Evolutionary conservation across 92 coral and sea anemone genomes (phyloP).

Genomic region (Siderastrea siderea): DNA sequence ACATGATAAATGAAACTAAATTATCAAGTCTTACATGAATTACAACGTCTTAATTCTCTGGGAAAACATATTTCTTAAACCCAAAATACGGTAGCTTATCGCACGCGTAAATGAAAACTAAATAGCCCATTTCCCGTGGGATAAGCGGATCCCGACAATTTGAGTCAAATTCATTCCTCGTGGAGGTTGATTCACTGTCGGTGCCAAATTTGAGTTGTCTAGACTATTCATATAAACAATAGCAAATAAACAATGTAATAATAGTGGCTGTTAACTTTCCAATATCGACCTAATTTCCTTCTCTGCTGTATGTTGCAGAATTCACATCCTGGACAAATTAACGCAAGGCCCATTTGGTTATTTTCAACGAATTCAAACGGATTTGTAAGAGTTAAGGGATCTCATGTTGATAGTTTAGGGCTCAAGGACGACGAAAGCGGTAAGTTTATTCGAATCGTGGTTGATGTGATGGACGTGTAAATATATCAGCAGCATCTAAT

Average conservation of each 20-base stretch:
- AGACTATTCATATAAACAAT: slow-evolving; percentile 34
- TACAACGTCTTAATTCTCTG: neutral
- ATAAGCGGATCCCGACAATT: neutral
- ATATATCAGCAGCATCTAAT: slow-evolving; percentile 1
- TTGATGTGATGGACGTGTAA: neutral
- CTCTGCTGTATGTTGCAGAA: slow-evolving; percentile 12
- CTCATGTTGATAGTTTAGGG: neutral
- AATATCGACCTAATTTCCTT: slow-evolving; percentile 16
- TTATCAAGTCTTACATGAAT: neutral
- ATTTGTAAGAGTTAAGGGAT: slow-evolving; percentile 1
- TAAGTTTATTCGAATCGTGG: neutral
- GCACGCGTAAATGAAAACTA: neutral
- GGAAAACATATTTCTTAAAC: neutral
- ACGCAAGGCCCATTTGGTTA: neutral
- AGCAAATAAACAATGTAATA: slow-evolving; percentile 35
- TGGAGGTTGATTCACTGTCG: neutral
- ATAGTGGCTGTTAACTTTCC: neutral
- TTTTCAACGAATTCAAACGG: slow-evolving; percentile 7
- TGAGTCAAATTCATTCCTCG: neutral
- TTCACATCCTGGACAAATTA: neutral
- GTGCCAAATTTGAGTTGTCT: slow-evolving; percentile 18
- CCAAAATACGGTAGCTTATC: slow-evolving; percentile 10
- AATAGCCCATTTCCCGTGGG: slow-evolving; percentile 34
- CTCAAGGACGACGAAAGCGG: slow-evolving; percentile 1
- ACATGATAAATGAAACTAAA: neutral